Percentiles rank a stretch among this genome's conserved stretches.
Conservation (phyloP, 2,113 vertebrate species). For the Dasyornis broadbenti region DNA sequence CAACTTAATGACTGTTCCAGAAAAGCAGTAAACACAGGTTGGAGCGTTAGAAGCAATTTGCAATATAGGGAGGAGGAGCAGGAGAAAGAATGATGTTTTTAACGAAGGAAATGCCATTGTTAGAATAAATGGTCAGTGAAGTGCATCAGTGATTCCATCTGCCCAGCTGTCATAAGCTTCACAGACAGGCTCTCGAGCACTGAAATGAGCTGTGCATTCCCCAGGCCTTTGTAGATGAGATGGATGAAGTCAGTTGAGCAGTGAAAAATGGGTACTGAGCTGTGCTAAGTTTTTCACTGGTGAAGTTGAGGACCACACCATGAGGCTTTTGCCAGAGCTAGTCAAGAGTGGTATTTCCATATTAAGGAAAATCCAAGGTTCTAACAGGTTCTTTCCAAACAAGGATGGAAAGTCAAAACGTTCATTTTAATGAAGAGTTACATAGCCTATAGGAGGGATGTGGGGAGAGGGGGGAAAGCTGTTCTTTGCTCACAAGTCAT, state of each 20-base stretch:
- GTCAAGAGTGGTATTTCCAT: neutral
- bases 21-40: neutral
- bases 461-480: neutral
- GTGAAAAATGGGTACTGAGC: neutral
- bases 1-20: neutral
- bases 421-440: neutral
- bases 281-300: neutral
- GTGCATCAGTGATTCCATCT: neutral
- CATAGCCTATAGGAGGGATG: neutral
- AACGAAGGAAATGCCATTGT: neutral
- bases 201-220: neutral
- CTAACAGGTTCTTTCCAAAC: neutral
- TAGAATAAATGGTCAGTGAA: neutral
- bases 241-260: neutral
- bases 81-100: neutral
- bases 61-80: neutral
- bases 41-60: neutral
- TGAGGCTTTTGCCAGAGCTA: neutral
- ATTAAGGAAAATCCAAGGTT: neutral
- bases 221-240: neutral
- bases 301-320: neutral
- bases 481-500: neutral
- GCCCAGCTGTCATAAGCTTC: neutral
- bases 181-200: neutral
- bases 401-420: neutral